Evolutionary conservation across 1,140 invertebrate species (phyloP), one percentile per base, ranked within the genome.

Genomic region (Pseudomyrmex pallidus): DNA sequence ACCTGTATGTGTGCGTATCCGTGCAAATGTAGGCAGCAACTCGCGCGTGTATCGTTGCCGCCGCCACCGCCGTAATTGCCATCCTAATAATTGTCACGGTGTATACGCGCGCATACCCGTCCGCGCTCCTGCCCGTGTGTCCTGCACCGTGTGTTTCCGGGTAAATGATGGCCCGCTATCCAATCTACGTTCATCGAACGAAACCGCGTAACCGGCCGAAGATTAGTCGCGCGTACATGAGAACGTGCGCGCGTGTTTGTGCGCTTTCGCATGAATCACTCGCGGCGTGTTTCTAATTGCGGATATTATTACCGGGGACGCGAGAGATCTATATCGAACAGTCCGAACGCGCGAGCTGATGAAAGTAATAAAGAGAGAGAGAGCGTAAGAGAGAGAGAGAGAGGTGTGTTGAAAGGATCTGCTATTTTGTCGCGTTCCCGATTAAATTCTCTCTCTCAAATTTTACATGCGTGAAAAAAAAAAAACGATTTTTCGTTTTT

Each of bases 51-150:
- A 78, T 68, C 35, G 44, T 44, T 63, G 82, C 56, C 84, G 50
- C 35, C 84, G 44, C 35, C 70, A 54, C 56, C 84, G 57, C 67
- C 80, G 77, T 76, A 89, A 89, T 90, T 82, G 83, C 86, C 82
- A 87, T 90, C 86, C 82, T 90, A 91, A 92, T 91, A 92, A 92
- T 92, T 91, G 91, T 91, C 90, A 86, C 61, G 77, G 87, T 70
- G 54, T 70, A 35, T 35, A 80, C 76, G 76, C 44, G 66, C 80
- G 70, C 80, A 74, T 64, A 64, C 80, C 72, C 80, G 77, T 61
- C 56, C 54, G 62, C 50, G 25, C 50, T 74, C 44, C 74, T 35
- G 74, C 50, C 35, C 35, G 35, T n/a, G 25, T 22, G 57, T 67
- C 67, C 56, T 54, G 68, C 74, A 52, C 59, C 68, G 48, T 64